Base-by-base conservation (phyloP, 2,888 invertebrate species). In the Leptinotarsa juncta region DNA sequence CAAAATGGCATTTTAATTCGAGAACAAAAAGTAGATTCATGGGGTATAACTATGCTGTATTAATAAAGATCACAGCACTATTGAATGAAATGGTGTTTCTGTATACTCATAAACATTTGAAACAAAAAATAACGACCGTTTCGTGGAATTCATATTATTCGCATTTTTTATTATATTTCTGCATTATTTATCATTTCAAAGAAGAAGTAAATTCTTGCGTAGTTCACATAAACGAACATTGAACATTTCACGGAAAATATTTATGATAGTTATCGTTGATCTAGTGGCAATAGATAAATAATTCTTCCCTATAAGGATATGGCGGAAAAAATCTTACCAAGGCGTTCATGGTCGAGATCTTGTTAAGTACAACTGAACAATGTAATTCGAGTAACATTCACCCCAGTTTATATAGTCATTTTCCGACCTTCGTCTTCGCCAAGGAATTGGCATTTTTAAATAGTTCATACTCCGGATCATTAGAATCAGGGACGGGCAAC, bases 401-500 rank as follows among this genome's bases (percentile, higher is more conserved):
- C 81, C 81, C 80, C 75, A 72, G 76, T 82, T 80, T 83, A 82
- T 82, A 83, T 83, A 83, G 74, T 74, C 65, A 60, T 70, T 71
- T 74, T 71, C 71, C 76, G 79, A 79, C 79, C 79, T 80, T 80
- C 77, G 70, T 48, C 71, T 67, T 62, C 49, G 57, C 3, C n/a
- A n/a, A 62, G 69, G 23, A 69, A 69, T 57, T 57, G 49, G 18
- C 57, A 57, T 69, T 57, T 60, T 69, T 55, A 32, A 14, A 20
- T 20, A 20, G 15, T 42, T 23, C 20, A 48, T 48, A 42, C 20
- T 57, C 14, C 20, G 16, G 26, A 55, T 69, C 4, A 67, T 51
- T 50, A n/a, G 10, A 67, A 50, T 62, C 62, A 62, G 62, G 62
- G 62, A 62, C 62, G n/a, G 62, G 42, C 62, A 62, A 57, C 69